Conservation (phyloP, 1,140 invertebrate genomes). For the Pogonomyrmex barbatus region DNA sequence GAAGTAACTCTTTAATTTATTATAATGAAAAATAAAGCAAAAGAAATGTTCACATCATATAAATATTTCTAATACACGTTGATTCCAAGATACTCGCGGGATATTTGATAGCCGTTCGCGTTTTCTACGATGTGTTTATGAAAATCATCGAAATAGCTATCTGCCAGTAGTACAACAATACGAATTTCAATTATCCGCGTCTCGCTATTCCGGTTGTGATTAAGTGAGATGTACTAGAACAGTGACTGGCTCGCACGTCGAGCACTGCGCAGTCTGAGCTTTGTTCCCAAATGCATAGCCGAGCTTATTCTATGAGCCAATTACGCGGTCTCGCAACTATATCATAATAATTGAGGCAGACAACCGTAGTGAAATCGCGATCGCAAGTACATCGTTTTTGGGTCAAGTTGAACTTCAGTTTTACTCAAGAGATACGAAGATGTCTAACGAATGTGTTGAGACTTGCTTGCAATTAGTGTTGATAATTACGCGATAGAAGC, state of each 20-base stretch:
- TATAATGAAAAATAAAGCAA: not conserved
- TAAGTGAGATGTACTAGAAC: constrained; percentile 62
- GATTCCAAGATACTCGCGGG: not conserved
- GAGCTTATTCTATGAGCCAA: constrained; percentile 51
- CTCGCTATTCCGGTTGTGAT: constrained; percentile 61
- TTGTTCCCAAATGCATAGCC: constrained; percentile 46
- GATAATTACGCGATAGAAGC: not conserved
- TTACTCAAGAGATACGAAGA: not conserved
- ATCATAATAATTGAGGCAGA: constrained; percentile 59
- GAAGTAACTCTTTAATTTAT: not conserved
- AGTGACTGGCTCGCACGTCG: constrained; percentile 38
- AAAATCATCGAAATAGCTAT: constrained; percentile 48
- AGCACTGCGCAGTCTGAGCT: constrained; percentile 46
- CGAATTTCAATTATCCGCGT: constrained; percentile 67
- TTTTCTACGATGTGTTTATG: not conserved
- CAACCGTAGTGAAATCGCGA: constrained; percentile 22
- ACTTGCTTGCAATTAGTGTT: not conserved
- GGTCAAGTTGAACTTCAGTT: constrained; percentile 44
- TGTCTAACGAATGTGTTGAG: not conserved
- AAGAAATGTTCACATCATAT: not conserved
- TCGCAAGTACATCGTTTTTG: constrained; percentile 10
- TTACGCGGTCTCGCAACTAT: constrained; percentile 49
- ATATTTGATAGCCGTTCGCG: not conserved
- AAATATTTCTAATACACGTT: not conserved
- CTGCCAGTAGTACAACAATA: constrained; percentile 39